These are phyloP conservation scores for Callipepla californica DNA, from an alignment of 2,113 vertebrate species.

Conservation along the genomic window DNA sequence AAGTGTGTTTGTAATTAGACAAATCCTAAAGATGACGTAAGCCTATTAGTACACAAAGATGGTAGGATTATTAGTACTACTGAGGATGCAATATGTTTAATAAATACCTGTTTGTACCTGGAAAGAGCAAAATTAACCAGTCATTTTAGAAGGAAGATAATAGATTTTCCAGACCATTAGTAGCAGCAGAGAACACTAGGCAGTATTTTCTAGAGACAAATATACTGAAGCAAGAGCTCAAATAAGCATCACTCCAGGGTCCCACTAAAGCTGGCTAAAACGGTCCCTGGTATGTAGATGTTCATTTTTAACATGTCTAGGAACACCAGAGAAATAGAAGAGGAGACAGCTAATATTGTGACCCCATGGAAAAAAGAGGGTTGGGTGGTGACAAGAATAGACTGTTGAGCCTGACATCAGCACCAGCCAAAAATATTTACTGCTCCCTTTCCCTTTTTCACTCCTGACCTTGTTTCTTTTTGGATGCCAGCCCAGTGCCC, in stretches of 20 bases:
- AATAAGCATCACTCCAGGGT: not conserved
- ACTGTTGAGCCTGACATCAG: not conserved
- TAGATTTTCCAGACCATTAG: slow-evolving; percentile 2
- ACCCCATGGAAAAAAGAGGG: slow-evolving; percentile 14
- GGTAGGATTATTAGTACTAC: not conserved
- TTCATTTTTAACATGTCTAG: slow-evolving; percentile 4
- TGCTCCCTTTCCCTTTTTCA: not conserved
- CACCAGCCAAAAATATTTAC: slow-evolving; percentile 26
- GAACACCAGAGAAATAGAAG: slow-evolving; percentile 50
- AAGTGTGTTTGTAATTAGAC: not conserved
- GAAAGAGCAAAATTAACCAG: not conserved
- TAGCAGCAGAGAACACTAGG: not conserved
- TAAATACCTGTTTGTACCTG: not conserved
- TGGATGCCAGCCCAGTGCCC: not conserved
- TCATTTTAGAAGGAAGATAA: not conserved
- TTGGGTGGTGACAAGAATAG: slow-evolving; percentile 36
- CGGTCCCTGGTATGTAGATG: not conserved
- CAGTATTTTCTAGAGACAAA: not conserved
- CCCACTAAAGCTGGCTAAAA: not conserved
- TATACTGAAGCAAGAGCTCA: not conserved
- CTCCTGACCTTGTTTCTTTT: slow-evolving; percentile 32
- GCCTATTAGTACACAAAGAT: not conserved
- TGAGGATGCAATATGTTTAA: not conserved
- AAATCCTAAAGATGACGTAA: not conserved
- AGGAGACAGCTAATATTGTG: slow-evolving; percentile 23